Evolutionary conservation across 2,888 invertebrate species (phyloP).

Genomic region (Nematopogon swammerdamellus): DNA sequence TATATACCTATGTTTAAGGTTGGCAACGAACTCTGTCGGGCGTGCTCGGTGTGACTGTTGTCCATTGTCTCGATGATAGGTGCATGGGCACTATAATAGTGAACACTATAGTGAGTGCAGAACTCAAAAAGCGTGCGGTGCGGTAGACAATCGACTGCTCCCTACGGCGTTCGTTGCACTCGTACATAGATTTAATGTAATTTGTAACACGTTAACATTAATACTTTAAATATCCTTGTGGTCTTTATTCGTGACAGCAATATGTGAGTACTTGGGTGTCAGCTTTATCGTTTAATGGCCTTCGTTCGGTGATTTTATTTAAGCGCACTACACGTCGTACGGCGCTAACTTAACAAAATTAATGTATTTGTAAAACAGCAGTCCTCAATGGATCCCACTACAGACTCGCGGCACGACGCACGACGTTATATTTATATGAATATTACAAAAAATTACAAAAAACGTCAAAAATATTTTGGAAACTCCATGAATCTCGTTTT

Average conservation of each 20-base stretch:
- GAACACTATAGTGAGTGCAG: no score
- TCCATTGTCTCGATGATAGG: no score
- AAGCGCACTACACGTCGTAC: background rate
- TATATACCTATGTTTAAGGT: constrained; percentile 36
- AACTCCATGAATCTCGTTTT: background rate
- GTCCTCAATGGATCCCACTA: background rate
- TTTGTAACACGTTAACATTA: constrained; percentile 19
- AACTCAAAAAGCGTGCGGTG: no score
- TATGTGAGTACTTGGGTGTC: constrained; percentile 18
- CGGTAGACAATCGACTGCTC: no score
- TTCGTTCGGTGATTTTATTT: background rate
- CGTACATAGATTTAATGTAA: no score
- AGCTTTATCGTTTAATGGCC: background rate
- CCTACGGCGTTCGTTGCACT: no score
- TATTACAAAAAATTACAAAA: background rate
- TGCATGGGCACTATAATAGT: no score
- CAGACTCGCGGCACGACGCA: background rate
- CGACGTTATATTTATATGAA: background rate
- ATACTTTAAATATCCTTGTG: constrained; percentile 52
- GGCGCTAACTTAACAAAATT: background rate
- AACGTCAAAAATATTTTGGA: background rate
- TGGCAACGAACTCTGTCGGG: constrained; percentile 12
- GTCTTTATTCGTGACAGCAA: constrained; percentile 51
- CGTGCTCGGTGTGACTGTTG: no score
- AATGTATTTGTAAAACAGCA: background rate